Conservation (phyloP, 2,113 vertebrate genomes). For the Haliaeetus leucogaster region DNA sequence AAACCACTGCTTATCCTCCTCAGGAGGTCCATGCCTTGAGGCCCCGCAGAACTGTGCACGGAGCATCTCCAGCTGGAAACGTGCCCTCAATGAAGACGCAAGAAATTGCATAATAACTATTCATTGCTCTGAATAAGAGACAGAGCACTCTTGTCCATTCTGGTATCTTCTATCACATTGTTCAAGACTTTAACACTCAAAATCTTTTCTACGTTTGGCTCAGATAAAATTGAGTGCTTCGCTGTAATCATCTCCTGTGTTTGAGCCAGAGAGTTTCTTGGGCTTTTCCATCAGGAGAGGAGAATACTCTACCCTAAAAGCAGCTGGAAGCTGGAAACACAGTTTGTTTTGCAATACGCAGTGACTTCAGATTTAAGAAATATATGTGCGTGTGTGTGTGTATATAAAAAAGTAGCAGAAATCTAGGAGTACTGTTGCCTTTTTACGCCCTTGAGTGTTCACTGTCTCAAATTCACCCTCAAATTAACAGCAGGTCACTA, state of each 20-base stretch:
- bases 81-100: neutral
- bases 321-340: neutral
- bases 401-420: neutral
- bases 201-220: neutral
- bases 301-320: neutral
- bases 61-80: neutral
- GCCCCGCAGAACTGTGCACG: neutral
- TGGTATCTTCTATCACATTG: neutral
- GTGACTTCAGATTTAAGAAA: neutral
- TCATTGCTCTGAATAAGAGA: neutral
- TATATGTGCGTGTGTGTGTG: fast-evolving
- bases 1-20: neutral
- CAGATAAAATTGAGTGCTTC: neutral
- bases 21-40: neutral
- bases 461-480: neutral
- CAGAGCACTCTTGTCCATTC: neutral
- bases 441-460: neutral
- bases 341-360: neutral
- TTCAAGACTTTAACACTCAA: neutral
- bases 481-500: neutral
- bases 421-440: neutral
- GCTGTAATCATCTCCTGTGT: neutral
- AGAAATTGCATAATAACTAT: neutral
- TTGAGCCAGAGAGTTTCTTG: neutral
- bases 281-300: neutral